Evolutionary conservation across 1,140 invertebrate species (phyloP), one percentile per base, ranked within the genome.

Genomic region (Ceratitis capitata): DNA sequence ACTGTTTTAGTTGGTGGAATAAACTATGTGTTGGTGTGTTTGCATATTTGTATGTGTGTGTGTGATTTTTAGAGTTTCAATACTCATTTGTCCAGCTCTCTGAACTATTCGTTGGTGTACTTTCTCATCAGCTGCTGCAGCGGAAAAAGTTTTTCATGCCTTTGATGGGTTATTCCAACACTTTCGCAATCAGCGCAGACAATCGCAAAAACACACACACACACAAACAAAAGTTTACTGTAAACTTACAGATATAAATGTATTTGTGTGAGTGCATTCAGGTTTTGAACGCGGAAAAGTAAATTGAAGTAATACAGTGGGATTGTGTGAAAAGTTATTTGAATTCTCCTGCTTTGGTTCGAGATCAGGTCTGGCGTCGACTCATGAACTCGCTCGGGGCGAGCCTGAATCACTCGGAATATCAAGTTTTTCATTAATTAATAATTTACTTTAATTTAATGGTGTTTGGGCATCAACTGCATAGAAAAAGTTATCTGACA

Each of bases 161-260:
- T 78, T 42, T 26, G 39, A 78, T 78, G 39, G 69, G 39, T 78
- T 78, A 78, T 78, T n/a, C 39, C 42, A 78, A 78, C 35, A 78
- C 69, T 78, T 78, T 39, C 64, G 26, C 64, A 69, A 69, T 69
- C 29, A 69, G 19, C 35, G 64, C 35, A 69, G 14, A 3, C 64
- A 69, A 69, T 14, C 35, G 4, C 35, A 69, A n/a, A 39, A 69
- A 69, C 14, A 6, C 29, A 6, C 29, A 29, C 16, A 29, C 12
- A 6, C 12, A 19, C 3, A n/a, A n/a, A n/a, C n/a, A n/a, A n/a
- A n/a, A n/a, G n/a, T n/a, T n/a, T n/a, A n/a, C n/a, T n/a, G n/a
- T n/a, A n/a, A n/a, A n/a, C n/a, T n/a, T n/a, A n/a, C n/a, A 58
- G 6, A 26, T 29, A 32, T 14, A 9, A n/a, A 56, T 23, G n/a